Base-by-base conservation (phyloP, 92 coral and sea anemone genomes). In the Micromussa lordhowensis region DNA sequence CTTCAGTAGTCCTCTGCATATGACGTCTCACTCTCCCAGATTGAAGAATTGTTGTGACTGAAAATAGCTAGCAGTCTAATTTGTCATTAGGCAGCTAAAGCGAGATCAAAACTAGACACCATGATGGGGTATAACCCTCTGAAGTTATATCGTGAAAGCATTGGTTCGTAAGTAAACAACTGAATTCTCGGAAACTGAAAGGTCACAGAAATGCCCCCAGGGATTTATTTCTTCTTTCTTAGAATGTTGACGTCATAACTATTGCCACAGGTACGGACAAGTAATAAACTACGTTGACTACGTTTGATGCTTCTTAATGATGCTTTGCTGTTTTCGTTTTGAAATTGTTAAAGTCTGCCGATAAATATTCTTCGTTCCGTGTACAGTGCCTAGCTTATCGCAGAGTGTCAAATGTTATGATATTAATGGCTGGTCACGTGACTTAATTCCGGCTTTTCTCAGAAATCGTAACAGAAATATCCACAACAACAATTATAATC, bases 151-250 rank as follows among this genome's bases (percentile, higher is more conserved):
- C 59, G 21, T 54, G 59, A 54, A 13, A 54, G 19, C 59, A 54
- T 54, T 54, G 15, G 26, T 6, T 30, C 72, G 31, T 14, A 11
- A 68, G 13, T 68, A 13, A 68, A 22, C 29, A 11, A 68, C 15
- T 26, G 9, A 30, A 10, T 75, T 75, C 79, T 44, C 4, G 57
- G 79, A 75, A 75, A 75, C 57, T 75, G 58, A 75, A 75, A 75
- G 79, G 79, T 75, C 79, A 75, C 55, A 75, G 22, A 36, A 38
- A 14, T 22, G 48, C 6, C 30, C 55, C 58, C 14, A 24, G 79
- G 16, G 59, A n/a, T n/a, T n/a, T n/a, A n/a, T 75, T 75, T 19
- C 24, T 7, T 22, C 31, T 51, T 77, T 77, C 81, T 40, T 26
- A 32, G 40, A 51, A 51, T 49, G 21, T n/a, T 49, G 59, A 51